phyloP scores from a whole-genome alignment of 1,140 invertebrate genomes.

The Drosophila eugracilis region DNA sequence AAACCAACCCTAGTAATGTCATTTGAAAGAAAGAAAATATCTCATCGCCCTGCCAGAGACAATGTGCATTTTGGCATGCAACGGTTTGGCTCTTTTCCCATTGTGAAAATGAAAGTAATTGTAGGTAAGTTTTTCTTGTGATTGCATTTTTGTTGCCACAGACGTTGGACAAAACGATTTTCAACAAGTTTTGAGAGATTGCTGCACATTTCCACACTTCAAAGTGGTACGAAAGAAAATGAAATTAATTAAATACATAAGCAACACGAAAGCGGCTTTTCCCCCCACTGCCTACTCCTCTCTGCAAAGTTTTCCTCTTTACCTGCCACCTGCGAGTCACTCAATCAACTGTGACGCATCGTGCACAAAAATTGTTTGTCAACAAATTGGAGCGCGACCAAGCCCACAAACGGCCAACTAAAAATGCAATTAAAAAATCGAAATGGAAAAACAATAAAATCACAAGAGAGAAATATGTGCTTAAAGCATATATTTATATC shows the following conservation, averaged over 20 bases:
- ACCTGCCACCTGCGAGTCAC: conserved; percentile 27
- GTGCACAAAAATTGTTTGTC: conserved; percentile 66
- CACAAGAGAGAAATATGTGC: conserved; percentile 55
- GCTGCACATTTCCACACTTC: conserved; percentile 65
- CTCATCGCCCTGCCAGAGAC: conserved; percentile 23
- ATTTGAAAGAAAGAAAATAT: conserved; percentile 30
- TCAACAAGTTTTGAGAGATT: conserved; percentile 65
- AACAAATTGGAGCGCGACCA: conserved; percentile 78
- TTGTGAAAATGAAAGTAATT: conserved; percentile 79
- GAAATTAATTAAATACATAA: conserved; percentile 75
- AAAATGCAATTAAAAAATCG: conserved; percentile 79
- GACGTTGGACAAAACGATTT: conserved; percentile 66
- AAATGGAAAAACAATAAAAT: conserved; percentile 76
- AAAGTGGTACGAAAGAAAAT: conserved; percentile 34
- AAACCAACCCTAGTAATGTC: conserved; percentile 35
- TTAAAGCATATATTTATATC: conserved; percentile 36
- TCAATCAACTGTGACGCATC: conserved; percentile 76
- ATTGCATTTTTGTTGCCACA: conserved; percentile 48
- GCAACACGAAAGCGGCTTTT: conserved; percentile 61
- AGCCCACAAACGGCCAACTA: conserved; percentile 60
- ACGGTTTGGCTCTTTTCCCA: conserved; percentile 17
- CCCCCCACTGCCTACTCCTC: too few species aligned
- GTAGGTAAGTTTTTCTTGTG: conserved; percentile 40
- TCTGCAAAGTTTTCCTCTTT: too few species aligned
- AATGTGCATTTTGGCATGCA: conserved; percentile 45